Conservation (phyloP, 2,888 invertebrate species). For the Macrosoma leucophasiata region DNA sequence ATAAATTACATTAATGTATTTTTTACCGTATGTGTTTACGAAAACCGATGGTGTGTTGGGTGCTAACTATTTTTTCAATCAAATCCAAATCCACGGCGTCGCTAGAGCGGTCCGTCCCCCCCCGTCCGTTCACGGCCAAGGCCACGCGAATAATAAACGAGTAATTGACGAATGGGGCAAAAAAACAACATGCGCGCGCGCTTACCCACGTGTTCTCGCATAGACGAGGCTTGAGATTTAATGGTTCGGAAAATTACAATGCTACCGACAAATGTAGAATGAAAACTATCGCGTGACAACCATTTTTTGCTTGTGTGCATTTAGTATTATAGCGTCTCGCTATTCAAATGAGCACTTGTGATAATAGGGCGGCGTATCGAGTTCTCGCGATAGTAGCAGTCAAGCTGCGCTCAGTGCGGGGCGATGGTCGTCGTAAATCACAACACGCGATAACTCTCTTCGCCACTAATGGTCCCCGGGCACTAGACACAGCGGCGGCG, state of each 20-base stretch:
- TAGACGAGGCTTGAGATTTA: constrained; percentile 61
- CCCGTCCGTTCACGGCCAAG: constrained; percentile 72
- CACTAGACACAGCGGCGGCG: constrained; percentile 19
- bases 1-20: constrained; percentile 10
- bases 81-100: constrained; percentile 3
- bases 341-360: constrained; percentile 21
- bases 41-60: no score
- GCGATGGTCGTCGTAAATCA: constrained; percentile 39
- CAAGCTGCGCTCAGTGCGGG: no score
- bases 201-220: constrained; percentile 60
- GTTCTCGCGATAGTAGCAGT: constrained; percentile 37
- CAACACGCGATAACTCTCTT: constrained; percentile 30
- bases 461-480: constrained; percentile 37
- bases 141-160: constrained; percentile 65
- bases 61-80: constrained; percentile 4
- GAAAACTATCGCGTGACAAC: constrained; percentile 40
- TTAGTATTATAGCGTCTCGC: constrained; percentile 11
- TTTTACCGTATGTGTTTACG: no score
- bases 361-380: no score
- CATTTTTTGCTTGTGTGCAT: no score
- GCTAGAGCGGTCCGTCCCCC: constrained; percentile 31
- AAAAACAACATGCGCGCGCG: constrained; percentile 30
- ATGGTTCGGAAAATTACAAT: constrained; percentile 63
- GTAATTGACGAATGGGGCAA: constrained; percentile 60
- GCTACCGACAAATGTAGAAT: constrained; percentile 40